Conservation (phyloP, 2,113 vertebrate genomes). For the Neolamprologus tretocephalus region DNA sequence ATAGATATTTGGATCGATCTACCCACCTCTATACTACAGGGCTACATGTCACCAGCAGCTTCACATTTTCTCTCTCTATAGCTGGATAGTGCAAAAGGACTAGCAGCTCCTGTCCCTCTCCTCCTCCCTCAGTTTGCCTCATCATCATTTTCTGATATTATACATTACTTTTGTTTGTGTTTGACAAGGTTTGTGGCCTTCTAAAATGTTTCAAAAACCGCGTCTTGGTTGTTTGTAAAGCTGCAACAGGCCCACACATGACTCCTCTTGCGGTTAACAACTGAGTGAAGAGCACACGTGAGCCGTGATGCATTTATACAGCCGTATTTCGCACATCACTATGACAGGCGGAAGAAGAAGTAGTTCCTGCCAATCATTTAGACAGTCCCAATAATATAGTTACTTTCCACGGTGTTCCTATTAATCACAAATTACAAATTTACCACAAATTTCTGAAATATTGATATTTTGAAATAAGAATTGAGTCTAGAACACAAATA, state of each 20-base stretch:
- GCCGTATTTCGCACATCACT: not conserved
- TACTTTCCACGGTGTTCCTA: not conserved
- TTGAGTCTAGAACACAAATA: not conserved
- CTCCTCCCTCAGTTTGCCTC: not conserved
- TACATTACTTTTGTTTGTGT: not conserved
- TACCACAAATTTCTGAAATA: not conserved
- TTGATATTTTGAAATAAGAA: not conserved
- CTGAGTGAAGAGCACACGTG: rapidly evolving
- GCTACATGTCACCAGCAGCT: not conserved
- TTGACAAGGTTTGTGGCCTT: not conserved
- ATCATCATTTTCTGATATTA: not conserved
- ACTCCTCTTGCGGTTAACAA: not conserved
- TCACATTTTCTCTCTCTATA: not conserved
- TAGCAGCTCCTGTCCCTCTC: not conserved
- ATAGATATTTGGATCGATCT: not conserved
- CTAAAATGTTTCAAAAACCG: rapidly evolving
- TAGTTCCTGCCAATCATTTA: not conserved
- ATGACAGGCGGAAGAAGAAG: not conserved
- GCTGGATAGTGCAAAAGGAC: not conserved
- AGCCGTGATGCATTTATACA: not conserved
- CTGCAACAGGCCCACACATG: not conserved
- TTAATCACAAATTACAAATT: not conserved
- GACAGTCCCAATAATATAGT: not conserved
- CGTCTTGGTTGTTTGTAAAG: not conserved
- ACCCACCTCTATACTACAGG: not conserved